A percentile compares a stretch with the other conserved stretches of the same genome.
Conservation (phyloP, 2,797 vertebrate genomes). For the Stomatorhinus walkeri region DNA sequence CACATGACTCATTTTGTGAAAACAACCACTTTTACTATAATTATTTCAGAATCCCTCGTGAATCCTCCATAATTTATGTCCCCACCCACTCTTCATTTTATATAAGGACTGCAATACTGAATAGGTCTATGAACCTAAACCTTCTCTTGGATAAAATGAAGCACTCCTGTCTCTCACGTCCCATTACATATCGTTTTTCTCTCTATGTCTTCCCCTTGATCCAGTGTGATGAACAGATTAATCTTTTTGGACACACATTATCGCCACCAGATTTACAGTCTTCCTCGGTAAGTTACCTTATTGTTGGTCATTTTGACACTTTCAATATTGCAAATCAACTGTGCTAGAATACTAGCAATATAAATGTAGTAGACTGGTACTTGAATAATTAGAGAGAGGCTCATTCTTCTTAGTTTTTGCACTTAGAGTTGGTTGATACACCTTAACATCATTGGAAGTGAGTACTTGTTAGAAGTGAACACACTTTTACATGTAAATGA, state of each 20-base stretch:
- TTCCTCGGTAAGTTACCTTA: slow-evolving; percentile 72
- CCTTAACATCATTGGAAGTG: background rate
- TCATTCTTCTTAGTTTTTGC: background rate
- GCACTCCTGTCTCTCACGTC: background rate
- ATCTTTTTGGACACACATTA: slow-evolving; percentile 93
- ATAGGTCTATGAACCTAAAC: background rate
- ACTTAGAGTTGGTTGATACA: background rate
- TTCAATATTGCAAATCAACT: background rate
- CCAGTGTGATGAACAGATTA: slow-evolving; percentile 79
- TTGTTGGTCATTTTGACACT: background rate
- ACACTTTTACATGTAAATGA: background rate
- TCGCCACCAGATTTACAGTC: slow-evolving; percentile 85
- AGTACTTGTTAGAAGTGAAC: background rate
- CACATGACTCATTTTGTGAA: background rate
- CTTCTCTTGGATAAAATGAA: background rate
- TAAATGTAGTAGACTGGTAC: background rate
- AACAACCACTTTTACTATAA: background rate
- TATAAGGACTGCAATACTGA: background rate
- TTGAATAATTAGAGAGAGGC: background rate
- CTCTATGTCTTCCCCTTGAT: slow-evolving; percentile 17
- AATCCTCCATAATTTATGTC: background rate
- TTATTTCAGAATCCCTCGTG: background rate
- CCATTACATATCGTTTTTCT: background rate
- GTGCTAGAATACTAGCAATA: background rate
- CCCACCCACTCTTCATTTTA: background rate